phyloP scores from a whole-genome alignment of 2,797 vertebrate genomes.

The Pempheris klunzingeri region DNA sequence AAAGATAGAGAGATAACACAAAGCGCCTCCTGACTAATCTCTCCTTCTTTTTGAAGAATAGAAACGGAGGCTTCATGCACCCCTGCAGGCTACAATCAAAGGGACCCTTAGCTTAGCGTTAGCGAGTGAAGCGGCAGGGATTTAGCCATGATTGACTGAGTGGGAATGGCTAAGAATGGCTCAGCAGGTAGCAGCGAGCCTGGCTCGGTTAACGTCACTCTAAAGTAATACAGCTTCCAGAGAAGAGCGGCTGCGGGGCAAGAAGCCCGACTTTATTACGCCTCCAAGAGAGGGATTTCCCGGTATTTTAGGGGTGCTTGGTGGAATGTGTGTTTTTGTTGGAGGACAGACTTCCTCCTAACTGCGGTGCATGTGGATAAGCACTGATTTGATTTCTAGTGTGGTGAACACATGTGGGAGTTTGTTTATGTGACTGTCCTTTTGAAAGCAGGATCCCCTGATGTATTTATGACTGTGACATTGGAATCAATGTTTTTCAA shows the following conservation, averaged over 20 bases:
- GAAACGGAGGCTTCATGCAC: constrained; percentile 62
- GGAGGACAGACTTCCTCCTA: constrained; percentile 37
- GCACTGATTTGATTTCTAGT: constrained; percentile 55
- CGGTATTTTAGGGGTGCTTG: constrained; percentile 40
- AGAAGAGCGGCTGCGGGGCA: constrained; percentile 46
- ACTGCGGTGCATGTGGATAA: constrained; percentile 26
- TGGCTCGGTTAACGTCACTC: constrained; percentile 49
- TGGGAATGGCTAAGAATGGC: constrained; percentile 68
- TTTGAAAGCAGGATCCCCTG: constrained; percentile 41
- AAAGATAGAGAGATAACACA: constrained; percentile 76
- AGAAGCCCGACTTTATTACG: constrained; percentile 67
- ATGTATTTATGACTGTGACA: constrained; percentile 66
- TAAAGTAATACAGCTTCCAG: constrained; percentile 67
- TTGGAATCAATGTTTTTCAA: constrained; percentile 39
- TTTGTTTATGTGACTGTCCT: constrained; percentile 57
- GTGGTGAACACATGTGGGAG: constrained; percentile 61
- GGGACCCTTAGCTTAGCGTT: constrained; percentile 70
- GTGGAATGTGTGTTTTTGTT: constrained; percentile 66
- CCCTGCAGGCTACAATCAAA: constrained; percentile 76
- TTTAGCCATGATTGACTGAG: constrained; percentile 75
- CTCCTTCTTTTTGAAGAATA: constrained; percentile 57
- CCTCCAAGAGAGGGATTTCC: constrained; percentile 61
- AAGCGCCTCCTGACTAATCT: constrained; percentile 73
- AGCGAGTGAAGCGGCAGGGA: constrained; percentile 71
- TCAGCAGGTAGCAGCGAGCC: constrained; percentile 77